Evolutionary conservation across 2,113 vertebrate species (phyloP).

Genomic region (Boulengeromyrus knoepffleri): DNA sequence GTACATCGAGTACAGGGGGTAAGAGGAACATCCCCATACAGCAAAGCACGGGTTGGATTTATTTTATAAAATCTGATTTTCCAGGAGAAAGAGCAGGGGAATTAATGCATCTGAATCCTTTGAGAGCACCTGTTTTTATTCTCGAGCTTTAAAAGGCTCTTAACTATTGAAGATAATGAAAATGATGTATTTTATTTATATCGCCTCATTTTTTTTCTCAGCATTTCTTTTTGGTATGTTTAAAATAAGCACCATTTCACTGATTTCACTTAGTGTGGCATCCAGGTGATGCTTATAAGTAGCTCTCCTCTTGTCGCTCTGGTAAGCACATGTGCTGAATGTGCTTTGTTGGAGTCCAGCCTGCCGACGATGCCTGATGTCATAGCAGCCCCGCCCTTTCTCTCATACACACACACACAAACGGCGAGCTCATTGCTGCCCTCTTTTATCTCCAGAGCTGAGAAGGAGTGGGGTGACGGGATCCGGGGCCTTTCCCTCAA

Average conservation of each 20-base stretch:
- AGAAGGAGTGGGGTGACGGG: constrained; percentile 96
- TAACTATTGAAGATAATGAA: neutral
- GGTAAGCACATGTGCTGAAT: neutral
- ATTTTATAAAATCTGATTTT: neutral
- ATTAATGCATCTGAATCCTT: neutral
- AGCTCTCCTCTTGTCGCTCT: neutral
- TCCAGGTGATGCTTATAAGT: neutral
- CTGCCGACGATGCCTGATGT: neutral
- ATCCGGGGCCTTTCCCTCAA: constrained; percentile 88
- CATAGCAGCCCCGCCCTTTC: neutral
- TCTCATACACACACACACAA: neutral
- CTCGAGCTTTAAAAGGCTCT: neutral
- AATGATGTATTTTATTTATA: neutral
- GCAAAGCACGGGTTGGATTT: neutral
- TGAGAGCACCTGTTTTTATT: neutral
- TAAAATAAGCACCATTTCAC: neutral
- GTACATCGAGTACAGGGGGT: constrained; percentile 96
- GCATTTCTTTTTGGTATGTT: neutral
- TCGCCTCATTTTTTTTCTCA: neutral
- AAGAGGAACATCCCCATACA: constrained; percentile 27
- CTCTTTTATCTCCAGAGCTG: constrained; percentile 63
- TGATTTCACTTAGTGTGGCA: neutral
- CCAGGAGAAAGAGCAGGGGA: neutral
- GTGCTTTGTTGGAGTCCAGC: neutral
- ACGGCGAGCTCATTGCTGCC: neutral